Conservation (phyloP, 2,888 invertebrate species). For the Drosophila kuntzei region DNA sequence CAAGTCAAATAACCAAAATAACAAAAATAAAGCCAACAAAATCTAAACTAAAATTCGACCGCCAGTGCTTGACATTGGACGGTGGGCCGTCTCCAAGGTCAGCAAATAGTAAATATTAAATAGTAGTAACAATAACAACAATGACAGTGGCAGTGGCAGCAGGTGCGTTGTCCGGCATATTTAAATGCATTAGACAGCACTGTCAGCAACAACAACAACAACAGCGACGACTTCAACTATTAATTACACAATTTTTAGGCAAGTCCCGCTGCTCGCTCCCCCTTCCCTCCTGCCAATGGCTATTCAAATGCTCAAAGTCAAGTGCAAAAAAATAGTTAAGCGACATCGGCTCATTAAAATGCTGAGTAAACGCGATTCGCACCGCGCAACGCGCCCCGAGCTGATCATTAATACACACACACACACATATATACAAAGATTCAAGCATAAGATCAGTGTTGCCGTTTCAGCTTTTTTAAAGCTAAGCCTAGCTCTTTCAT, state of each 20-base stretch:
- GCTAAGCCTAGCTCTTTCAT: neutral
- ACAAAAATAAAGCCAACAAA: slow-evolving; percentile 19
- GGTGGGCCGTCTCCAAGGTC: slow-evolving; percentile 50
- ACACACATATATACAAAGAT: slow-evolving; percentile 4
- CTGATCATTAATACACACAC: slow-evolving; percentile 44
- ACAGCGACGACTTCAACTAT: slow-evolving; percentile 21
- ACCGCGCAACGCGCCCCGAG: slow-evolving; percentile 39
- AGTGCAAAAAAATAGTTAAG: slow-evolving; percentile 57
- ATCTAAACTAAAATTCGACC: slow-evolving; percentile 20
- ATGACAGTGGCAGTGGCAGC: slow-evolving; percentile 1
- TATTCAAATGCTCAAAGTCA: slow-evolving; percentile 64
- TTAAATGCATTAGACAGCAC: slow-evolving; percentile 50
- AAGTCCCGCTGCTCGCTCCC: slow-evolving; percentile 2
- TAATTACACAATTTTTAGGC: slow-evolving; percentile 48
- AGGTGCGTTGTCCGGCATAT: slow-evolving; percentile 44
- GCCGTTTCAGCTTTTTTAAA: neutral
- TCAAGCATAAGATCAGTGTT: neutral
- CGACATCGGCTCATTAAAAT: slow-evolving; percentile 70
- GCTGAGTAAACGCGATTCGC: slow-evolving; percentile 55
- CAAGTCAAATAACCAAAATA: slow-evolving; percentile 31
- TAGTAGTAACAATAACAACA: slow-evolving; percentile 6
- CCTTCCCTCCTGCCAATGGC: neutral
- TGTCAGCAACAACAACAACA: slow-evolving; percentile 15
- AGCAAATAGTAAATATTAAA: slow-evolving; percentile 16
- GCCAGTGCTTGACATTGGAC: slow-evolving; percentile 48